Conservation (phyloP, 2,113 vertebrate species). For the Ctenodactylus gundi region DNA sequence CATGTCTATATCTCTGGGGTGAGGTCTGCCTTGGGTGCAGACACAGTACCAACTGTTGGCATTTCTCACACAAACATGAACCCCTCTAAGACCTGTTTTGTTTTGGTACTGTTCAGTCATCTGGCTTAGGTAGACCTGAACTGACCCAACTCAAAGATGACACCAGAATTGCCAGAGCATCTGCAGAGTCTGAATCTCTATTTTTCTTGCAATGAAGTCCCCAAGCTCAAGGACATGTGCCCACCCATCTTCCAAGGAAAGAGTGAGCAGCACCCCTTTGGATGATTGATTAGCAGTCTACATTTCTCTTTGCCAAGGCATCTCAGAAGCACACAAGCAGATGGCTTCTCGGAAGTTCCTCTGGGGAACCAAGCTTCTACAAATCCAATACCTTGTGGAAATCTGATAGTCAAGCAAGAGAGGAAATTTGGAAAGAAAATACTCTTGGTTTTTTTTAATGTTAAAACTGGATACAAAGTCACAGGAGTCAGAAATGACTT, state of each 20-base stretch:
- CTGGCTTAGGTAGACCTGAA: background rate
- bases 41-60: background rate
- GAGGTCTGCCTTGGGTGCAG: background rate
- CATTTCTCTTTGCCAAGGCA: background rate
- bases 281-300: slow-evolving; percentile 63
- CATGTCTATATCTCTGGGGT: background rate
- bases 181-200: background rate
- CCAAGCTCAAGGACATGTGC: background rate
- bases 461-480: slow-evolving; percentile 1
- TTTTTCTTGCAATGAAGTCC: background rate
- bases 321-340: slow-evolving; percentile 57
- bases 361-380: background rate
- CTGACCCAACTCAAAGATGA: background rate
- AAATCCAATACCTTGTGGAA: background rate
- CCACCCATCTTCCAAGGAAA: background rate
- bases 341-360: slow-evolving; percentile 58
- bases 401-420: slow-evolving; percentile 44
- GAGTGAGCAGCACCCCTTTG: background rate
- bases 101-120: background rate
- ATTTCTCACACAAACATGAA: background rate
- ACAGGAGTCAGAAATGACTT: background rate
- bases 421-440: slow-evolving; percentile 27
- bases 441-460: background rate
- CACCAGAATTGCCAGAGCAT: background rate
- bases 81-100: background rate